Conservation (phyloP, 2,888 invertebrate genomes). For the Aspidiotus rigidus region DNA sequence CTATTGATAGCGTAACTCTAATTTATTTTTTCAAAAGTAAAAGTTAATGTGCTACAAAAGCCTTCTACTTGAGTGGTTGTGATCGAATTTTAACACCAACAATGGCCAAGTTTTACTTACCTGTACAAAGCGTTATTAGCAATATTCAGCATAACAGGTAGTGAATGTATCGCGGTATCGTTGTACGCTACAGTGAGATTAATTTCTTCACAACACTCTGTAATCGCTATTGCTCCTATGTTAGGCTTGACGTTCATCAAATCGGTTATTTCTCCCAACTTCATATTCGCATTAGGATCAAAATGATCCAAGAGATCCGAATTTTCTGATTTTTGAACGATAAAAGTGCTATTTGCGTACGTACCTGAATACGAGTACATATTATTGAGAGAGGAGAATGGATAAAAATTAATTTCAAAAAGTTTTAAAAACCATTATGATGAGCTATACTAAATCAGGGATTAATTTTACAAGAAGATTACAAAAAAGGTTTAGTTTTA, state of each 20-base stretch:
- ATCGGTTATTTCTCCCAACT: slow-evolving; percentile 2
- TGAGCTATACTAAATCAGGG: too few species aligned
- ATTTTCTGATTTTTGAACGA: neutral
- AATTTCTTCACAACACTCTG: slow-evolving; percentile 24
- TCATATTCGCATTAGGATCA: neutral
- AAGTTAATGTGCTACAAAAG: neutral
- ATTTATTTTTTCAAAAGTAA: neutral
- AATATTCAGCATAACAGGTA: slow-evolving; percentile 65
- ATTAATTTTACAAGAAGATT: too few species aligned
- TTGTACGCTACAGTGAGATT: slow-evolving; percentile 56
- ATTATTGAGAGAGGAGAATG: too few species aligned
- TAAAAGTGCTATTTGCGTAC: slow-evolving; percentile 13
- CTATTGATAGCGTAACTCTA: too few species aligned
- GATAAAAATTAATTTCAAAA: too few species aligned
- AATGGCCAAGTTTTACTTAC: slow-evolving; percentile 42
- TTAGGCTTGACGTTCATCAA: slow-evolving; percentile 54
- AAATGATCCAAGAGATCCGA: neutral
- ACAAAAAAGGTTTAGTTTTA: too few species aligned
- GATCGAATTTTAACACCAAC: too few species aligned
- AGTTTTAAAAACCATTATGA: too few species aligned
- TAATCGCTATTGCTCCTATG: slow-evolving; percentile 58
- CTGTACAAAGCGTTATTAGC: slow-evolving; percentile 61
- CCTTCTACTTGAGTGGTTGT: too few species aligned
- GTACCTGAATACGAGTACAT: neutral
- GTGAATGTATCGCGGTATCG: slow-evolving; percentile 66